phyloP scores from a whole-genome alignment of 2,797 vertebrate species.

The Dendrocincla fuliginosa region DNA sequence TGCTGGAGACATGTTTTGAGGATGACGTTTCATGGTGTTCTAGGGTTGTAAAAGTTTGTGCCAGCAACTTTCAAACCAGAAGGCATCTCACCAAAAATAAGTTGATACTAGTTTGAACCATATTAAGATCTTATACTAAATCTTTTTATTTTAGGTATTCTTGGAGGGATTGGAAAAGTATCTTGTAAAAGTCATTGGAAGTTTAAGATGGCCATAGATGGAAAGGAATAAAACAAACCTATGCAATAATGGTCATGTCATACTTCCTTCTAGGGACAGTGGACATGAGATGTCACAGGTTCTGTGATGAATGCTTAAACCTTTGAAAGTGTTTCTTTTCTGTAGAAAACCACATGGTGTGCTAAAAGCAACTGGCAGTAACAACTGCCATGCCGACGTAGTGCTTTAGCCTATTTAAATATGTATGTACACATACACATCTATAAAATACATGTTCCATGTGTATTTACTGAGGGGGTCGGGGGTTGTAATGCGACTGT shows the following conservation, averaged over 20 bases:
- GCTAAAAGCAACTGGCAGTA: background rate
- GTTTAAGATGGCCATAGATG: background rate
- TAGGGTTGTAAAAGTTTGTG: background rate
- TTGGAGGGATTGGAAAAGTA: background rate
- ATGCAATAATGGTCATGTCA: background rate
- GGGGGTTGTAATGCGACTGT: background rate
- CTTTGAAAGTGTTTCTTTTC: background rate
- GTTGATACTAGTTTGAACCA: background rate
- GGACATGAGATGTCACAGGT: background rate
- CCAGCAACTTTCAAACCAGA: background rate
- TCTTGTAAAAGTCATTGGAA: background rate
- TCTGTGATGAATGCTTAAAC: background rate
- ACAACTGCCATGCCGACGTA: accelerated
- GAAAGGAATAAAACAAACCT: background rate
- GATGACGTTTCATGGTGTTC: background rate
- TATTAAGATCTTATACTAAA: background rate
- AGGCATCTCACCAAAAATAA: background rate
- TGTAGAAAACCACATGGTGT: background rate
- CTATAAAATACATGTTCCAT: background rate
- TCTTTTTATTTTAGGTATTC: background rate
- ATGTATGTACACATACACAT: background rate
- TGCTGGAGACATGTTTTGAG: background rate
- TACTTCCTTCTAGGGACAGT: background rate
- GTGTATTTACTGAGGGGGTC: background rate
- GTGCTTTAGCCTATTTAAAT: background rate